Evolutionary conservation across 2,113 vertebrate genomes (phyloP), one percentile per base, ranked within the genome.

Genomic region (Paedocypris sp.): DNA sequence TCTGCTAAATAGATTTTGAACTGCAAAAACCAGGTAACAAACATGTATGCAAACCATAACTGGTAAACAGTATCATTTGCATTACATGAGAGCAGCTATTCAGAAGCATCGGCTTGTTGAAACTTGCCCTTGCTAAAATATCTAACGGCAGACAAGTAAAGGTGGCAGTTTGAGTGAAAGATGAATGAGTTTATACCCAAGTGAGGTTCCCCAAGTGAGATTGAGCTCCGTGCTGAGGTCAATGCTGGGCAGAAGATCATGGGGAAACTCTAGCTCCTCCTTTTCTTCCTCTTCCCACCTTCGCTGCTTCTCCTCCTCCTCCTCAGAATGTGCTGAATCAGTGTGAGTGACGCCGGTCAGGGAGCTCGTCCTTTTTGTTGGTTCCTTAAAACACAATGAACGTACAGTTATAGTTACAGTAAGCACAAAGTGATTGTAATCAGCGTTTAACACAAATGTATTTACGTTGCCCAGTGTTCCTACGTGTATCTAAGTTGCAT

Each of bases 231-330:
- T 79, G 73, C 80, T 82, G 56, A 87, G 83, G 77, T 87, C 85
- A 51, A 81, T 75, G 71, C 71, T 83, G 63, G 85, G 85, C 47
- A 87, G 80, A 67, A 87, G 75, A 66, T 87, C 85, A 26, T 86
- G 84, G 43, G 85, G 83, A 74, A 87, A 87, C 78, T 85, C 84
- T 0, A 86, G 75, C 66, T 87, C 85, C 22, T 82, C 78, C 31
- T 73, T 67, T 51, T 83, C 80, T 18, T 76, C 77, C 38, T 66
- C 67, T 42, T 60, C 67, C 29, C 70, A 73, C 19, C 49, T 31
- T 12, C 11, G 4, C 47, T 48, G 68, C 48, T 79, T 77, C 50
- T 80, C 77, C 59, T 80, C 77, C 15, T 79, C 80, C 0, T 62
- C 54, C 43, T 20, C 63, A 71, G 6, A 45, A 68, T 50, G 66